Percentiles rank a stretch among this genome's conserved stretches.
These are phyloP conservation scores for Flabesymbios commensalis DNA, from an alignment of 2,888 invertebrate species.

Conservation along the genomic window DNA sequence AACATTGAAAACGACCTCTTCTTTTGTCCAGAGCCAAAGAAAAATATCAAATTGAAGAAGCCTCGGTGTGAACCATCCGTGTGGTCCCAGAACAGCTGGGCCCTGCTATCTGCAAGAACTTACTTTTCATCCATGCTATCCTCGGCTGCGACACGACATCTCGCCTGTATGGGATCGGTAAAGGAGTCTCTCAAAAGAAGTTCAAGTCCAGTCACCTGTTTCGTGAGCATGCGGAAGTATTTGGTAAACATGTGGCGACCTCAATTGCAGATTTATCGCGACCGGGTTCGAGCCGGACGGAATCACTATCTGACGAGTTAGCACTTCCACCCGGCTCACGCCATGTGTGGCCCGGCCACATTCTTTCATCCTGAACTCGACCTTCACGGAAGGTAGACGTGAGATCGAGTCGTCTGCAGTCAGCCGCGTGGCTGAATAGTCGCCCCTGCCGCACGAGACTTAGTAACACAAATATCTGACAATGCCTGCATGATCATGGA, in stretches of 20 bases:
- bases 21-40: not conserved
- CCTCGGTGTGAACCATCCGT: not conserved
- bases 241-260: not conserved
- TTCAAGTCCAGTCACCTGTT: not conserved
- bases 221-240: not conserved
- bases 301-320: no score
- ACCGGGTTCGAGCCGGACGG: no score
- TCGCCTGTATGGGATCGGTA: slow-evolving; percentile 11
- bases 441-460: no score
- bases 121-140: slow-evolving; percentile 14
- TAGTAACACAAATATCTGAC: no score
- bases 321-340: no score
- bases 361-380: no score
- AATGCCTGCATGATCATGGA: no score
- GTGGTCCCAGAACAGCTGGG: not conserved
- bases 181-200: not conserved
- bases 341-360: no score
- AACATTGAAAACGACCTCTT: not conserved
- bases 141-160: slow-evolving; percentile 18
- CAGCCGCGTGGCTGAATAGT: no score
- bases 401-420: no score
- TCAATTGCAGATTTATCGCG: no score
- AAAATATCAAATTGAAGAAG: not conserved
- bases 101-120: not conserved
- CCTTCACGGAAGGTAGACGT: no score